Conservation (phyloP, 2,797 vertebrate genomes). For the Rhinophrynus dorsalis region DNA sequence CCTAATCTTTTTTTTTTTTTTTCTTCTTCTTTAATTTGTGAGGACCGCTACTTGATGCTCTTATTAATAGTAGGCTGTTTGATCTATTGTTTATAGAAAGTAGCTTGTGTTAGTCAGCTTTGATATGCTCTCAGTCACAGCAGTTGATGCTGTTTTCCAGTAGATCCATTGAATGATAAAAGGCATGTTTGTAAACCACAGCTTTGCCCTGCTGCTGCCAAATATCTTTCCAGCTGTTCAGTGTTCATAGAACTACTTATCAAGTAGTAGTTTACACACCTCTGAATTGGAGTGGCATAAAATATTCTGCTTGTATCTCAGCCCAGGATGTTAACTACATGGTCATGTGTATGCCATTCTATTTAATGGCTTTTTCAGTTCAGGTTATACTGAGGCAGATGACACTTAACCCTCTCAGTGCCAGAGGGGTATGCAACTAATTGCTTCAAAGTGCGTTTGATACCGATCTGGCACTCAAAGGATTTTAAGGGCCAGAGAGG, state of each 20-base stretch:
- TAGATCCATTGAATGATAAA: background rate
- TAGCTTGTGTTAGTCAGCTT: background rate
- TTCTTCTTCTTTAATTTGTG: slow-evolving; percentile 2
- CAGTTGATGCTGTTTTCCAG: background rate
- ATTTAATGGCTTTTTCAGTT: no score
- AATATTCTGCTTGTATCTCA: no score
- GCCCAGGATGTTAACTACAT: no score
- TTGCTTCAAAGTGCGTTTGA: no score
- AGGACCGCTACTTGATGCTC: background rate
- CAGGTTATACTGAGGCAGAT: no score
- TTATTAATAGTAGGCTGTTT: background rate
- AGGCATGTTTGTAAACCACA: slow-evolving; percentile 5
- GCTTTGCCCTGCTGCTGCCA: background rate
- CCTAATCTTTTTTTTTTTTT: no score
- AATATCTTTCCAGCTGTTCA: background rate
- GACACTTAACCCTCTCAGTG: no score
- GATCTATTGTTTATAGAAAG: background rate
- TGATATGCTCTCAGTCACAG: background rate
- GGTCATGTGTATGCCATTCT: no score
- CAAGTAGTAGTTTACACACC: background rate
- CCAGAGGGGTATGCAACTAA: no score
- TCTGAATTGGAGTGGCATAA: no score
- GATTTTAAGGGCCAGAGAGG: no score
- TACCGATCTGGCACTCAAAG: no score
- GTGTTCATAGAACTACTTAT: background rate